Conservation (phyloP, 2,797 vertebrate species). For the Onychomys leucogaster region DNA sequence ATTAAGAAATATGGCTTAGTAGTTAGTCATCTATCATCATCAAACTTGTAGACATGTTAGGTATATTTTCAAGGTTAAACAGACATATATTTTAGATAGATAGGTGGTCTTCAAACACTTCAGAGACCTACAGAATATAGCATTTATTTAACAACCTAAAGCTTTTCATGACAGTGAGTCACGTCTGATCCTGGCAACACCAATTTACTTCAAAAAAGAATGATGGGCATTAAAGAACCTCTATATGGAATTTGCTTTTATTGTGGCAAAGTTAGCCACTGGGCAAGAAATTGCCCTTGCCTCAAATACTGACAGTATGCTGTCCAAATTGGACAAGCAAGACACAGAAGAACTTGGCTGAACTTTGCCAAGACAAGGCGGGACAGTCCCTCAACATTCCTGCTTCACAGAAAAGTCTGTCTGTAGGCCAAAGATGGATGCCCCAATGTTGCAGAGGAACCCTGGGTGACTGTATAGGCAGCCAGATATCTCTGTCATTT, state of each 20-base stretch:
- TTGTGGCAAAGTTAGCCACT: neutral
- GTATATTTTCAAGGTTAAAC: neutral
- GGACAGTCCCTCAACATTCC: neutral
- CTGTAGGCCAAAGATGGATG: neutral
- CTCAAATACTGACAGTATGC: neutral
- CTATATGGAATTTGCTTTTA: neutral
- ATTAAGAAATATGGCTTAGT: neutral
- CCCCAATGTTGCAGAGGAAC: neutral
- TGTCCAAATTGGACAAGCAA: neutral
- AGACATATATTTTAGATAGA: neutral
- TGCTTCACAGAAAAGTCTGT: neutral
- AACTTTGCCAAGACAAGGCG: neutral
- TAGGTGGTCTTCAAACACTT: neutral
- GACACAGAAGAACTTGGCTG: neutral
- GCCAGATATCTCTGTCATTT: neutral
- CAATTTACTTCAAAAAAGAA: neutral
- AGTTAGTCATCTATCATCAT: neutral
- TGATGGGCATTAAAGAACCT: neutral
- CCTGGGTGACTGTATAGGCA: neutral
- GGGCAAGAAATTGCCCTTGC: neutral
- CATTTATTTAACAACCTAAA: neutral
- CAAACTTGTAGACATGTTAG: neutral
- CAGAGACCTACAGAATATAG: neutral
- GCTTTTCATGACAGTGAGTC: neutral
- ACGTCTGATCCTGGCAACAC: neutral